Percentiles rank a stretch among this genome's conserved stretches.
phyloP scores from a whole-genome alignment of 2,888 invertebrate species.

The Metalampra italica region DNA sequence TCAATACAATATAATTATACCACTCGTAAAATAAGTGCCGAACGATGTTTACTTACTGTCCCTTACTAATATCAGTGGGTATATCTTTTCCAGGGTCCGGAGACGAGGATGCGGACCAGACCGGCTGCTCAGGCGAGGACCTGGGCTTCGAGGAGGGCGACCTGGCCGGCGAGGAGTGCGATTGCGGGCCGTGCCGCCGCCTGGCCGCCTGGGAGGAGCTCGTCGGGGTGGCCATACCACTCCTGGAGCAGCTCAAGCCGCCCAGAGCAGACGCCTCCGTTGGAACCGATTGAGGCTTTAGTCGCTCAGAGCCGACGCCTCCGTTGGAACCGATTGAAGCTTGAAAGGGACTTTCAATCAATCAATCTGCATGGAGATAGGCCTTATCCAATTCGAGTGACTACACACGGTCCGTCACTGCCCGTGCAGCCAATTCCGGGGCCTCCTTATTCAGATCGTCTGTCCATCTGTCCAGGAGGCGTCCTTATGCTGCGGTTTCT shows the following conservation, averaged over 20 bases:
- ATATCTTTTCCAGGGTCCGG: neutral
- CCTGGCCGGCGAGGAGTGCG: slow-evolving; percentile 49
- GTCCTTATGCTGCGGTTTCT: no score
- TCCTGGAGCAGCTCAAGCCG: slow-evolving; percentile 81
- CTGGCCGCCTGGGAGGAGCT: slow-evolving; percentile 85
- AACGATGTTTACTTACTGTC: no score
- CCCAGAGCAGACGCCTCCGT: slow-evolving; percentile 57
- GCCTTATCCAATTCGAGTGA: no score
- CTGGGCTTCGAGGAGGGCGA: slow-evolving; percentile 65
- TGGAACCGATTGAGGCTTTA: slow-evolving; percentile 45
- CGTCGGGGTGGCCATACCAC: slow-evolving; percentile 84
- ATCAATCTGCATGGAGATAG: no score
- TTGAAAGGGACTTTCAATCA: no score
- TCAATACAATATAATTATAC: no score
- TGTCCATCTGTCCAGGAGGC: no score
- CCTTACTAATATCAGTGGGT: no score
- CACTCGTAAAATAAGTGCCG: no score
- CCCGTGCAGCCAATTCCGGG: no score
- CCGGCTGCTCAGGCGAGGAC: slow-evolving; percentile 47
- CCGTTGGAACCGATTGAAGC: neutral
- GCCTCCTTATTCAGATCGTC: no score
- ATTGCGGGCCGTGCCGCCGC: slow-evolving; percentile 50
- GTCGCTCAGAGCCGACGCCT: neutral
- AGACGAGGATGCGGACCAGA: slow-evolving; percentile 17
- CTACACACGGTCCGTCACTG: no score